Base-by-base conservation (phyloP, 2,797 vertebrate species). In the Sebastolobus altivelis region DNA sequence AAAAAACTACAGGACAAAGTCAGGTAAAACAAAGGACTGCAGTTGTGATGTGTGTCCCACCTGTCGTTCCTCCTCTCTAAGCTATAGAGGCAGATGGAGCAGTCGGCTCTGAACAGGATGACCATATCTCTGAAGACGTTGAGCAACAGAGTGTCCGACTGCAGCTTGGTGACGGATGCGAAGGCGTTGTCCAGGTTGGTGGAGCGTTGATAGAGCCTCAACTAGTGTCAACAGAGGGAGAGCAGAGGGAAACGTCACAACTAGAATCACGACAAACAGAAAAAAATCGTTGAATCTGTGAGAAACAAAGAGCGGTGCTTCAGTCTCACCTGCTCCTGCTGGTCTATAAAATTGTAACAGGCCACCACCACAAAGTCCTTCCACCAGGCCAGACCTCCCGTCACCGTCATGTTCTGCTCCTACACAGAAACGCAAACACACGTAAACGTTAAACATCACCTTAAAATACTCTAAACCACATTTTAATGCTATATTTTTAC, bases 321-420 rank as follows among this genome's bases (percentile, higher is more conserved):
- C 14, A 1, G 56, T 54, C 69, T 87, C 70, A 98, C 99, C 97
- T 99, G 98, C 93, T 99, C 98, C 88, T 99, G 98, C 80, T 89
- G 97, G 90, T 99, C 98, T 85, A 93, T 97, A 90, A 97, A 96
- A 90, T 98, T 99, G 87, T 98, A 99, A 96, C 99, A 99, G 31
- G 98, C 97, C 90, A 98, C 95, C 82, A 99, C 97, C 83, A 99
- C 96, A 90, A 98, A 99, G 89, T 99, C 97, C 40, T 97, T 98
- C 99, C 99, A 99, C 98, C 99, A 99, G 2, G 97, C 97, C 83
- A 99, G 95, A 78, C 99, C 99, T 71, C 99, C 98, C 1, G 98
- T 99, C 86, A 99, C 97, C 0, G 95, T 96, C 98, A 99, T 99
- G 94, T 97, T 99, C 95, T 99, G 98, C 92, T 99, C 99, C 99